These are phyloP conservation scores for Sebastes cheni DNA, from an alignment of 2,797 vertebrate genomes.

Conservation along the genomic window DNA sequence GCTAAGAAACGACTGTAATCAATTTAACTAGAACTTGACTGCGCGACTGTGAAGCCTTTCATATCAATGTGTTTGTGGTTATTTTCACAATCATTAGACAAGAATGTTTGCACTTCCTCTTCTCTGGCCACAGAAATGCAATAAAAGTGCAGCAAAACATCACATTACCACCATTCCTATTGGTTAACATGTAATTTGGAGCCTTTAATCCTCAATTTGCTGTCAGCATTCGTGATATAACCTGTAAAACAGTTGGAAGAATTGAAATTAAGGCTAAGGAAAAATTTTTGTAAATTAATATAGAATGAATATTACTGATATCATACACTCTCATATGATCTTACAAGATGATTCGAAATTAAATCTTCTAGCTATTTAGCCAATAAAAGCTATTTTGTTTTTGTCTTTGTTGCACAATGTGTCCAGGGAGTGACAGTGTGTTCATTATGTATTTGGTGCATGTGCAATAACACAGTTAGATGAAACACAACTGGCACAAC, in stretches of 20 bases:
- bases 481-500: not conserved
- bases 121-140: constrained; percentile 54
- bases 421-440: not conserved
- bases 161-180: constrained; percentile 63
- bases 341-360: not conserved
- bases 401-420: not conserved
- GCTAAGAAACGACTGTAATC: constrained; percentile 20
- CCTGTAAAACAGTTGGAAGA: constrained; percentile 25
- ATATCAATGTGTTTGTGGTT: constrained; percentile 55
- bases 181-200: constrained; percentile 61
- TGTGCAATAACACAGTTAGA: not conserved
- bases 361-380: not conserved
- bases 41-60: constrained; percentile 19
- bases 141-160: constrained; percentile 60
- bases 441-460: not conserved
- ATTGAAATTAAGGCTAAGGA: constrained; percentile 24
- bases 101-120: constrained; percentile 65
- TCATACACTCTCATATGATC: not conserved
- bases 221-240: constrained; percentile 45
- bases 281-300: not conserved
- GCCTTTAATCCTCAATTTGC: constrained; percentile 55
- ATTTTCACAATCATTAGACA: constrained; percentile 64
- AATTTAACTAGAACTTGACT: constrained; percentile 27
- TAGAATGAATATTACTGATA: not conserved
- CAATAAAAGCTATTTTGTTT: not conserved